A percentile compares a stretch with the other conserved stretches of the same genome.
phyloP scores from a whole-genome alignment of 2,888 invertebrate genomes.

The Rutpela maculata region DNA sequence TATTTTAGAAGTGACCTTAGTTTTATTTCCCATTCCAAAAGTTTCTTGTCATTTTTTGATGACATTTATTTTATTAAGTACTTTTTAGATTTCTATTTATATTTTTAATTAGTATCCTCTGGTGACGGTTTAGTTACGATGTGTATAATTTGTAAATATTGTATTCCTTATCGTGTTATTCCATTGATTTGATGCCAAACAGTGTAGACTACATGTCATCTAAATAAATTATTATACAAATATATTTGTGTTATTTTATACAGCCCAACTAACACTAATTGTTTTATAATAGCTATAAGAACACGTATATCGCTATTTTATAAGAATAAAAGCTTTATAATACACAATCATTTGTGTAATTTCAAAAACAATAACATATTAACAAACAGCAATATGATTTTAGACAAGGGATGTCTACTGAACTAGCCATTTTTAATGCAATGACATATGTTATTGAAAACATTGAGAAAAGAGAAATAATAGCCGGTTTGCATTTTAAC shows the following conservation, averaged over 20 bases:
- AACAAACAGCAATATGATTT: too few relatives aligned
- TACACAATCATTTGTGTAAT: too few relatives aligned
- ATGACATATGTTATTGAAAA: too few relatives aligned
- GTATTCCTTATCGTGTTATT: constrained; percentile 43
- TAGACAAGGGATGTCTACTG: too few relatives aligned
- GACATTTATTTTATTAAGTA: constrained; percentile 14
- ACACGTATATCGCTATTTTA: too few relatives aligned
- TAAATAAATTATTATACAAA: constrained; percentile 49
- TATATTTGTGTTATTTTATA: background rate
- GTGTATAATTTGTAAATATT: constrained; percentile 51
- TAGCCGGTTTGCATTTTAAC: too few relatives aligned
- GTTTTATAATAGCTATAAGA: too few relatives aligned
- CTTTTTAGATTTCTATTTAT: constrained; percentile 33
- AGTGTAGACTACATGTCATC: constrained; percentile 54
- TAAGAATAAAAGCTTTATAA: too few relatives aligned
- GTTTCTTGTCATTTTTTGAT: constrained; percentile 27
- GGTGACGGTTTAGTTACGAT: constrained; percentile 52
- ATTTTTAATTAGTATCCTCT: constrained; percentile 35
- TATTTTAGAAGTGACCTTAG: constrained; percentile 62
- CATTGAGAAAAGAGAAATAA: too few relatives aligned
- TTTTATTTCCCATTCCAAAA: constrained; percentile 47
- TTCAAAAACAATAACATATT: too few relatives aligned
- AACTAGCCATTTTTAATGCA: too few relatives aligned
- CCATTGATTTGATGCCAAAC: constrained; percentile 55
- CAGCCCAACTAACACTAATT: too few relatives aligned